Base-by-base conservation (phyloP, 2,113 vertebrate genomes). In the Lichenostomus cassidix region DNA sequence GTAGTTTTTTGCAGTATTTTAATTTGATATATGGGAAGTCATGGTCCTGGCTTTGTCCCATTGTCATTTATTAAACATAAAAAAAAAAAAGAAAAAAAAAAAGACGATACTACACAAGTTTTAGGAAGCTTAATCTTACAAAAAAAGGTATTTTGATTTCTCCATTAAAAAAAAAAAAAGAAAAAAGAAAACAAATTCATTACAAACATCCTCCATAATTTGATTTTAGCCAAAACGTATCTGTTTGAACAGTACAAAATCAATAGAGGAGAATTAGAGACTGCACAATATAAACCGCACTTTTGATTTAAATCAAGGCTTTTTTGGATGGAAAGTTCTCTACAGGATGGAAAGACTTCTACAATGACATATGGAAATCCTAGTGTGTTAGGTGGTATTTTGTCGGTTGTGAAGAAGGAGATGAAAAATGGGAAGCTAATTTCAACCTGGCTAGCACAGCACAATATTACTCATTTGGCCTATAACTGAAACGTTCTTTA, bases 401-500 rank as follows among this genome's bases (percentile, higher is more conserved):
- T 89, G 63, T 68, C 84, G 52, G 46, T 68, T 92, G 44, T 55
- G 55, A 74, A 65, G 58, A 71, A 53, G n/a, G 24, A 70, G 19
- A 71, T 39, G 33, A 82, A 91, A 91, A 92, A 85, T 21, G 9
- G 53, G 29, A 89, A 62, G 31, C 31, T 87, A 87, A 87, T 95
- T 94, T 94, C 95, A 92, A 75, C 67, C 29, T 85, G 67, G 29
- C 25, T 83, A 92, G 37, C 58, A 62, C 21, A 94, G 75, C 53
- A 90, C 67, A 91, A 49, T 83, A 81, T 89, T 84, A 65, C 3
- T 5, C 73, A 80, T 89, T 84, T 69, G 53, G n/a, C 33, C 31
- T 89, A 44, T 91, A 83, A 85, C 53, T 77, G 81, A 95, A 85
- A 89, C 47, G 35, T 60, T 92, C 58, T 89, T 50, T 79, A 84